These are phyloP conservation scores for Dendroctonus valens DNA, from an alignment of 1,140 invertebrate species.

Conservation along the genomic window DNA sequence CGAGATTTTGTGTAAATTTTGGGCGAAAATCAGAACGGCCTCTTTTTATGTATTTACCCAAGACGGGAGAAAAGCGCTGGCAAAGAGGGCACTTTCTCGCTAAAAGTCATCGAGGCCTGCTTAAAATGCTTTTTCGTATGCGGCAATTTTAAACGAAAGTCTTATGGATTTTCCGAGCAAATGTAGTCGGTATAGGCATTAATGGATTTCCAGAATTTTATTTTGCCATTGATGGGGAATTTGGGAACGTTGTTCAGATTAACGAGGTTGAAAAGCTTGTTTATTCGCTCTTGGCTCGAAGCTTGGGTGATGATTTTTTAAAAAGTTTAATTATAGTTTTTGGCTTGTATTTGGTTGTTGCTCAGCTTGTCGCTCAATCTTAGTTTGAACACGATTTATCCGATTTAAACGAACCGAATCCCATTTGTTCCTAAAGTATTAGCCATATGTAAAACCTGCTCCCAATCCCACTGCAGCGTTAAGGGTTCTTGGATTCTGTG, in stretches of 20 bases:
- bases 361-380: no score
- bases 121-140: slow-evolving; percentile 16
- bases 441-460: no score
- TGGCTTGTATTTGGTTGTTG: no score
- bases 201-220: slow-evolving; percentile 15
- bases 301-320: no score
- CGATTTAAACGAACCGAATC: no score
- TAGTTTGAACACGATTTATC: no score
- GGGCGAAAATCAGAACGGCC: not conserved
- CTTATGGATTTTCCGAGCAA: slow-evolving; percentile 13
- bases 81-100: slow-evolving; percentile 14
- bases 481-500: not conserved
- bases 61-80: slow-evolving; percentile 3
- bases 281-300: no score
- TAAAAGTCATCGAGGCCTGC: slow-evolving; percentile 19
- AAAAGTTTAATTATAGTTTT: no score
- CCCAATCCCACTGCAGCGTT: not conserved
- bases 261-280: no score
- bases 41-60: slow-evolving; percentile 17
- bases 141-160: slow-evolving; percentile 6
- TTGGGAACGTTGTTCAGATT: not conserved
- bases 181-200: slow-evolving; percentile 18
- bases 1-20: not conserved
- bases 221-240: slow-evolving; percentile 1
- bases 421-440: no score